Evolutionary conservation across 2,113 vertebrate species (phyloP).

Genomic region (Misgurnus anguillicaudatus): DNA sequence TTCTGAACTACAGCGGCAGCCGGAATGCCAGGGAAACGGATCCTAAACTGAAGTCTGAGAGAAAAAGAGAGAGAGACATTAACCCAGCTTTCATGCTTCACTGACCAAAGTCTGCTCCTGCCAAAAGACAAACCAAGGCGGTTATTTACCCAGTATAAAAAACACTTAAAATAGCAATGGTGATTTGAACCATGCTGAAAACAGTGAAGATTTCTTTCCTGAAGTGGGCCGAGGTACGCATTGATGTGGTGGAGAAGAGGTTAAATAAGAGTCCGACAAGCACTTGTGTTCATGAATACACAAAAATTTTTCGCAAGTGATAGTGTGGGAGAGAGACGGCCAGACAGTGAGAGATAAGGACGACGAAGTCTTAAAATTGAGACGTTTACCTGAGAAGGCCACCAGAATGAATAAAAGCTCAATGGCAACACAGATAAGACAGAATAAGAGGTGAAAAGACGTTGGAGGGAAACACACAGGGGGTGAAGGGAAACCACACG

Average conservation of each 20-base stretch:
- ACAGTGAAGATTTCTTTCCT: neutral
- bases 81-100: slow-evolving; percentile 27
- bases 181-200: neutral
- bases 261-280: slow-evolving; percentile 28
- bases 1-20: slow-evolving; percentile 50
- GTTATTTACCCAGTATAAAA: slow-evolving; percentile 41
- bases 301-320: slow-evolving; percentile 33
- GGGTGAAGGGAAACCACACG: slow-evolving; percentile 28
- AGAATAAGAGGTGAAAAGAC: neutral
- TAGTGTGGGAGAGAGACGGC: slow-evolving; percentile 8
- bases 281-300: slow-evolving; percentile 35
- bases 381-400: neutral
- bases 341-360: slow-evolving; percentile 2
- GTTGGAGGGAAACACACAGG: slow-evolving; percentile 9
- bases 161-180: neutral
- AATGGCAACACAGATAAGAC: neutral
- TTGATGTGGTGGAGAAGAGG: neutral
- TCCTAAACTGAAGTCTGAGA: slow-evolving; percentile 58
- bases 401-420: neutral
- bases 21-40: slow-evolving; percentile 55
- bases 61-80: slow-evolving; percentile 45
- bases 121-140: slow-evolving; percentile 25
- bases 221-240: neutral
- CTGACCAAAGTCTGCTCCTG: slow-evolving; percentile 13
- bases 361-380: neutral